Evolutionary conservation across 2,113 vertebrate species (phyloP), one percentile per base, ranked within the genome.

Genomic region (Scolopax mira): DNA sequence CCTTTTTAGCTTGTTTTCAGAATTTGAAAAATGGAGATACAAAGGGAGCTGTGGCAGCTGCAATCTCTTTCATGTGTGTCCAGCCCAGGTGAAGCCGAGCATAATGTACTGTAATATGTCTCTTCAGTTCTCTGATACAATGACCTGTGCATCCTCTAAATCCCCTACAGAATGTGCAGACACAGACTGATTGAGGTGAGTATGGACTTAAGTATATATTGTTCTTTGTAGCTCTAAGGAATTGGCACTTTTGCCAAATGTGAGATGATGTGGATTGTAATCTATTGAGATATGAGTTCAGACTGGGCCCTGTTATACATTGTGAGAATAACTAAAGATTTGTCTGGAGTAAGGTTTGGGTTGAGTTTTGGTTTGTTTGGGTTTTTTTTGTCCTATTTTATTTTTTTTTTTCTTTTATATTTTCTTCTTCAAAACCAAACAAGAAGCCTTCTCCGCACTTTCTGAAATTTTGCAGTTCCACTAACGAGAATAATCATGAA

Each of bases 61-160:
- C 92, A 92, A 93, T 95, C 78, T 93, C 94, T 97, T 97, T 97
- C 86, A 96, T 96, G 94, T 96, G 85, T 91, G 86, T 93, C 94
- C 96, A 93, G 92, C 67, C 92, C 85, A 97, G 92, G 92, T 96
- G 94, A 93, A 97, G 93, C 92, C 64, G 84, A 89, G 92, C 89
- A 97, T 95, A 96, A 96, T 95, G 77, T 65, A 73, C 88, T 95
- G 93, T 96, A 96, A 97, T 96, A 85, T 52, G 89, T 79, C 88
- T 93, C 90, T 92, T 95, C 86, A 87, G 85, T 93, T 97, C 93
- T 96, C 86, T 96, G 94, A 96, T 96, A 94, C 86, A 92, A 94
- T 97, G 95, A 95, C 95, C 89, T 95, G 88, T 95, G 85, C 86
- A 96, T 97, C 92, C 90, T 88, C 79, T 93, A 95, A 96, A 97